phyloP scores from a whole-genome alignment of 2,888 invertebrate species.

The Crepidodera aurea region DNA sequence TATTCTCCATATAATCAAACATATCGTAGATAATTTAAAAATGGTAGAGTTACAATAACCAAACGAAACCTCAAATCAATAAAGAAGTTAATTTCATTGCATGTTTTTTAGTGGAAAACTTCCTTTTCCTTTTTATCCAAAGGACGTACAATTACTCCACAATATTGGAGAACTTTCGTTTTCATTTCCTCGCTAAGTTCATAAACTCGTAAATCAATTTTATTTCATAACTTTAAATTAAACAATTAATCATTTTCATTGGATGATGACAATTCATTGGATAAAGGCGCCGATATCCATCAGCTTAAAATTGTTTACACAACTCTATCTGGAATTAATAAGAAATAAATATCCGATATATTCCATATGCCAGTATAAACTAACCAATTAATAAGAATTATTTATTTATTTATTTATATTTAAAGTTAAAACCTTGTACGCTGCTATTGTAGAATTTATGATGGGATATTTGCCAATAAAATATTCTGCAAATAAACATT shows the following conservation, averaged over 20 bases:
- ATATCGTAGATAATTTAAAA: too few species aligned
- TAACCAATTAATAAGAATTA: too few species aligned
- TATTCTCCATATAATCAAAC: too few species aligned
- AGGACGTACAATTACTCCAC: not conserved
- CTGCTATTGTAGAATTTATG: too few species aligned
- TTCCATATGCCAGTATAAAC: not conserved
- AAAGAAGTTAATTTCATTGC: too few species aligned
- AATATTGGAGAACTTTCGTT: constrained; percentile 9
- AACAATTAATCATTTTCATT: constrained; percentile 20
- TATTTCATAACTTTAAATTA: constrained; percentile 13
- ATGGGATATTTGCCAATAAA: too few species aligned
- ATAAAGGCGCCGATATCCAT: constrained; percentile 4
- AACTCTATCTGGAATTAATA: not conserved
- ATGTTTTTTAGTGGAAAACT: too few species aligned
- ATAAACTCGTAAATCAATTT: constrained; percentile 15
- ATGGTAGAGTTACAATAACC: too few species aligned
- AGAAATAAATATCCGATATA: not conserved
- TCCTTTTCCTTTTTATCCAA: not conserved
- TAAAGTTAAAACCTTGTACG: too few species aligned
- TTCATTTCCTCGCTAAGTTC: not conserved
- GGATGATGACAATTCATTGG: constrained; percentile 3
- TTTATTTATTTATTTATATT: too few species aligned
- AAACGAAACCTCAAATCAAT: too few species aligned
- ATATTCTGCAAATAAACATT: too few species aligned
- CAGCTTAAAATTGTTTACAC: constrained; percentile 6